phyloP scores from a whole-genome alignment of 2,888 invertebrate species.

The Drosophila koepferae region DNA sequence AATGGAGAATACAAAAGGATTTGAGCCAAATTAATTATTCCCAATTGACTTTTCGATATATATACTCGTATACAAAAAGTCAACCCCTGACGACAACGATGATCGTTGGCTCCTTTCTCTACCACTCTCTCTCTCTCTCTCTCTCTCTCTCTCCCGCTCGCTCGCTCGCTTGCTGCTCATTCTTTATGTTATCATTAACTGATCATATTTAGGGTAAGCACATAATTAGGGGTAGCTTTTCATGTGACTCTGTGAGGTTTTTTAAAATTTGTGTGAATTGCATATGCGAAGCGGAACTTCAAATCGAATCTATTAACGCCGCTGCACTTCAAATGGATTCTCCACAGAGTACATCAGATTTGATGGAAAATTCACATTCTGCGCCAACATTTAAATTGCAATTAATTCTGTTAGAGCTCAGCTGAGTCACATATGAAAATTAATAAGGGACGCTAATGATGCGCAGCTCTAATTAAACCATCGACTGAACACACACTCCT shows the following conservation, averaged over 20 bases:
- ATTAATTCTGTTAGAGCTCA: constrained; percentile 60
- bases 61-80: constrained; percentile 44
- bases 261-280: constrained; percentile 50
- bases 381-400: constrained; percentile 67
- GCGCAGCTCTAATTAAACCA: constrained; percentile 68
- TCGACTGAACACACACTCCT: constrained; percentile 11
- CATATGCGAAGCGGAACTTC: constrained; percentile 3
- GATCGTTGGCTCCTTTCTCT: constrained; percentile 44
- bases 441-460: constrained; percentile 67
- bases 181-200: constrained; percentile 73
- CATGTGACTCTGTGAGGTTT: constrained; percentile 44
- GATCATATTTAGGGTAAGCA: constrained; percentile 78
- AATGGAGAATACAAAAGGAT: constrained; percentile 65
- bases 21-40: constrained; percentile 78
- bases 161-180: constrained; percentile 12
- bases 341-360: constrained; percentile 29
- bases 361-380: constrained; percentile 48
- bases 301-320: constrained; percentile 49
- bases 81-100: constrained; percentile 39
- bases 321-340: constrained; percentile 47
- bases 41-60: constrained; percentile 74
- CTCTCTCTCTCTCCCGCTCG: not conserved
- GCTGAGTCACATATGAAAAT: constrained; percentile 54
- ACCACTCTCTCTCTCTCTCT: not conserved
- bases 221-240: constrained; percentile 73